These are phyloP conservation scores for Dryomyza anilis DNA, from an alignment of 2,888 invertebrate genomes.

Conservation along the genomic window DNA sequence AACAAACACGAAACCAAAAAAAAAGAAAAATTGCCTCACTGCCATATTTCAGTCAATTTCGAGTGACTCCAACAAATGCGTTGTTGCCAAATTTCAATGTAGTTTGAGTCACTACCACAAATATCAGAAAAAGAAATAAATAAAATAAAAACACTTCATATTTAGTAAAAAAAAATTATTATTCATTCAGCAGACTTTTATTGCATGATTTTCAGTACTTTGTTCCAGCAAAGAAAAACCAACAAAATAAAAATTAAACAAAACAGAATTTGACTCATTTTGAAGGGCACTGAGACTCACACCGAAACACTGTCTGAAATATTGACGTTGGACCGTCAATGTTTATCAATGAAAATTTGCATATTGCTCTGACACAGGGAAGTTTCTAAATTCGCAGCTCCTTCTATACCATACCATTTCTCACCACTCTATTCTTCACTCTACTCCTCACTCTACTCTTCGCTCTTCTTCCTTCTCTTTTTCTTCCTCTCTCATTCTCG, in stretches of 20 bases:
- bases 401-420: neutral
- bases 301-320: neutral
- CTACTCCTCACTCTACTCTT: neutral
- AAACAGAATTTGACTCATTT: neutral
- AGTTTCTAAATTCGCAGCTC: too few relatives aligned
- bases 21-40: too few relatives aligned
- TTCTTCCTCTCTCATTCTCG: neutral
- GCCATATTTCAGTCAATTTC: too few relatives aligned
- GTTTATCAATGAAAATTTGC: neutral
- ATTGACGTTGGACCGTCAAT: neutral
- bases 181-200: neutral
- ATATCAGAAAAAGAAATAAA: neutral
- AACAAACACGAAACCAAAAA: neutral
- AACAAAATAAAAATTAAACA: neutral
- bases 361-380: neutral
- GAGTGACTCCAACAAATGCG: too few relatives aligned
- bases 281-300: constrained; percentile 1
- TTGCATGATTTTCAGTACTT: neutral
- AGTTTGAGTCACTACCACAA: too few relatives aligned
- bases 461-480: neutral
- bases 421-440: neutral
- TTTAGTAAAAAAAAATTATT: too few relatives aligned
- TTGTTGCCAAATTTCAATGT: too few relatives aligned
- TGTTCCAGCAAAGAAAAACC: neutral
- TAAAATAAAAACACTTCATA: too few relatives aligned